phyloP scores from a whole-genome alignment of 2,113 vertebrate species.

The Melanotaenia duboulayi region DNA sequence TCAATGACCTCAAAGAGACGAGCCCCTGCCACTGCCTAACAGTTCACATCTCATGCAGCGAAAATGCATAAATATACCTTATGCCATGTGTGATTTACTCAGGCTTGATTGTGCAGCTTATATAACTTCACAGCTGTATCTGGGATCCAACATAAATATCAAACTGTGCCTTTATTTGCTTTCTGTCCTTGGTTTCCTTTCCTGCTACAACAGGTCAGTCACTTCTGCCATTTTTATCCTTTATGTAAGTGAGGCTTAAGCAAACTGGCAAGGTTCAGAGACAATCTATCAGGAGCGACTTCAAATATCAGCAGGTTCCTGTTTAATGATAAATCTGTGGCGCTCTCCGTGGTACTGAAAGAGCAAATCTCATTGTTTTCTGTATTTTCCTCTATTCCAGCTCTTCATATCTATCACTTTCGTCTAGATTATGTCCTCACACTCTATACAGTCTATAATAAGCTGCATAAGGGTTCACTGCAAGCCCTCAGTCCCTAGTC shows the following conservation, averaged over 20 bases:
- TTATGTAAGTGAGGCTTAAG: neutral
- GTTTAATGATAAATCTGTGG: neutral
- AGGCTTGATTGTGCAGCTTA: neutral
- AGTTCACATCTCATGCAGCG: neutral
- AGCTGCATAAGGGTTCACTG: neutral
- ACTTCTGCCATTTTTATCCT: neutral
- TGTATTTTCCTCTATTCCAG: too few species aligned
- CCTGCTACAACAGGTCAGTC: neutral
- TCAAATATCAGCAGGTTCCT: neutral
- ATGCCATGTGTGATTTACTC: neutral
- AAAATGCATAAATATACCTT: neutral
- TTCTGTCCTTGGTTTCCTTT: neutral
- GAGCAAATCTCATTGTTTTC: neutral
- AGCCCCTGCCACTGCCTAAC: neutral
- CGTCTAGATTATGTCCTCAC: neutral
- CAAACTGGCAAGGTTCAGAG: neutral
- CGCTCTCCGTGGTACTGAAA: slow-evolving; percentile 20
- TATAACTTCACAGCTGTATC: neutral
- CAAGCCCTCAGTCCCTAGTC: too few species aligned
- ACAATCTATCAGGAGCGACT: neutral
- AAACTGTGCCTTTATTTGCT: neutral
- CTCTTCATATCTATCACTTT: too few species aligned
- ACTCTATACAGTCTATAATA: neutral
- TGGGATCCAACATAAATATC: neutral
- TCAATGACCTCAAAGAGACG: neutral